phyloP scores from a whole-genome alignment of 1,140 invertebrate species.

The Watersipora subatra region DNA sequence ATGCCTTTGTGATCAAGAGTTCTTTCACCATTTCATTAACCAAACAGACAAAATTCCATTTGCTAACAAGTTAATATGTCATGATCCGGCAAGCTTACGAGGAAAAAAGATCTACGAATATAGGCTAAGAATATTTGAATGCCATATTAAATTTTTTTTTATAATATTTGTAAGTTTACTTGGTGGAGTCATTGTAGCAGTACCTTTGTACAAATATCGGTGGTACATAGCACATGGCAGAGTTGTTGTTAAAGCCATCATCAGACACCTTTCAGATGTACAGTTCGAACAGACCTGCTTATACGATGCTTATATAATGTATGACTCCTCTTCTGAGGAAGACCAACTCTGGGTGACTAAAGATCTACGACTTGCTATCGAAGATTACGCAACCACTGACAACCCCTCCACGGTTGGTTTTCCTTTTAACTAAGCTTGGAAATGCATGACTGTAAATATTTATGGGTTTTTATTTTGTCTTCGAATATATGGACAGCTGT shows the following conservation, averaged over 20 bases:
- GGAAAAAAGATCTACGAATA: background rate
- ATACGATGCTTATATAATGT: background rate
- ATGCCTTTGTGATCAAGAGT: background rate
- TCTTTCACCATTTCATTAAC: background rate
- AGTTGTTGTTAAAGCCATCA: background rate
- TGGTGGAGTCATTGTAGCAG: background rate
- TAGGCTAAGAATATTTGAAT: background rate
- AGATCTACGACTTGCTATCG: no score
- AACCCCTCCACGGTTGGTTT: no score
- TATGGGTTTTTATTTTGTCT: no score
- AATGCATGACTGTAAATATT: no score
- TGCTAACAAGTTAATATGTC: background rate
- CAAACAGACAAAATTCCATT: background rate
- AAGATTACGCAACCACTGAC: no score
- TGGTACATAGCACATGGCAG: background rate
- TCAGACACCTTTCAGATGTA: background rate
- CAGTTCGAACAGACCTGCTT: background rate
- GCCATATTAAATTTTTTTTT: background rate
- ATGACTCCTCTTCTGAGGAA: background rate
- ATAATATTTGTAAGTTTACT: background rate
- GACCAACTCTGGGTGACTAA: no score
- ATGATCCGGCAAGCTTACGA: background rate
- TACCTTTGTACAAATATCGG: background rate
- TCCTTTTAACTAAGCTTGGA: no score
- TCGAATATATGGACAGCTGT: no score